A percentile compares a stretch with the other conserved stretches of the same genome.
Evolutionary conservation across 2,113 vertebrate species (phyloP).

Genomic region (Rhipidura dahli): DNA sequence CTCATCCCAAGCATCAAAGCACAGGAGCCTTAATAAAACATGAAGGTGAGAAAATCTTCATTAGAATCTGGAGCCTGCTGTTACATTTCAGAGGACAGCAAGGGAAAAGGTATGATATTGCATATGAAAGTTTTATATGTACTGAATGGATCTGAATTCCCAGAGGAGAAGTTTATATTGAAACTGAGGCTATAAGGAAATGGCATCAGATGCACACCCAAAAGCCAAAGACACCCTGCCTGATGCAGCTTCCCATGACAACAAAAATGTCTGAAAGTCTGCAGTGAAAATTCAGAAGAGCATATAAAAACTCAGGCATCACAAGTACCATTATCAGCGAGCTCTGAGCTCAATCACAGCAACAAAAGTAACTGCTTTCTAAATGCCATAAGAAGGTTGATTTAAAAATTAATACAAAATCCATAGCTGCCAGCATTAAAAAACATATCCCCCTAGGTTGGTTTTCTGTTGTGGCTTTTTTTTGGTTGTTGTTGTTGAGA

Average conservation of each 20-base stretch:
- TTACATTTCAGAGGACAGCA: background rate
- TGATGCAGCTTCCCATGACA: background rate
- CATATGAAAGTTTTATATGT: slow-evolving; percentile 23
- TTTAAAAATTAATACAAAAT: background rate
- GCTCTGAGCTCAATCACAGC: slow-evolving; percentile 16
- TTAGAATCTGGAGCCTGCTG: background rate
- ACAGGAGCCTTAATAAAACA: slow-evolving; percentile 16
- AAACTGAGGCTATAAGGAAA: slow-evolving; percentile 23
- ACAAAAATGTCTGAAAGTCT: background rate
- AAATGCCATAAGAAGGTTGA: background rate
- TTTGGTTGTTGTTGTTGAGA: background rate
- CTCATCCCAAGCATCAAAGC: background rate
- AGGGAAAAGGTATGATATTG: background rate
- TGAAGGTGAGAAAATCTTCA: background rate
- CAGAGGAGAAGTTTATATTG: background rate
- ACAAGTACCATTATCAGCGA: background rate
- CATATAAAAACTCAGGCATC: background rate
- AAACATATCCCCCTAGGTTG: background rate
- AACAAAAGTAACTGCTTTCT: background rate
- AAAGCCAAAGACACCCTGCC: background rate
- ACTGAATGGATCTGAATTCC: slow-evolving; percentile 36
- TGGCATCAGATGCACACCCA: background rate
- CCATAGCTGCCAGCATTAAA: background rate
- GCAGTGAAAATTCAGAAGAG: slow-evolving; percentile 7
- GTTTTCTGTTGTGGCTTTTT: background rate